Evolutionary conservation across 1,140 invertebrate species (phyloP).

Genomic region (Arctopsyche grandis): DNA sequence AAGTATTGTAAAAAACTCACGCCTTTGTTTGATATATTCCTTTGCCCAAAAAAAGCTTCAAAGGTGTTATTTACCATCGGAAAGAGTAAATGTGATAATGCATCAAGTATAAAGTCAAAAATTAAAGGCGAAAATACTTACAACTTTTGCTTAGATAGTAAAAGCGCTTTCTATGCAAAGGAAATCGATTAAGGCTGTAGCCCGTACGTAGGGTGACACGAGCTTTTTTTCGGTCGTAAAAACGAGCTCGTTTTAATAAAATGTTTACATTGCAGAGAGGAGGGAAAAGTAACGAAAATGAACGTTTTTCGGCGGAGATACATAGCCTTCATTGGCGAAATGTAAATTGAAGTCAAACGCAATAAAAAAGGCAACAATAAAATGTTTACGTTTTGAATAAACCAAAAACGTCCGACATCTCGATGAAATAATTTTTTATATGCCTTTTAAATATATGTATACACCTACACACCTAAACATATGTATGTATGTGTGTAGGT

Average conservation of each 20-base stretch:
- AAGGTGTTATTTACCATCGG: too few species aligned
- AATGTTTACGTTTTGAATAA: conserved; percentile 16
- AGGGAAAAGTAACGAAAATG: conserved; percentile 8
- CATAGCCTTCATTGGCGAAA: conserved; percentile 8
- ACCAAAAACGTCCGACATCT: background rate
- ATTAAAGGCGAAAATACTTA: too few species aligned
- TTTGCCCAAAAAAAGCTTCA: background rate
- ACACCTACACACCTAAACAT: background rate
- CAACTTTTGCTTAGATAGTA: too few species aligned
- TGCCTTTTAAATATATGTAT: background rate
- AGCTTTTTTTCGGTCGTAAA: conserved; percentile 22
- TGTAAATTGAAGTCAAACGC: conserved; percentile 28
- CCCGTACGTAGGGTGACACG: background rate
- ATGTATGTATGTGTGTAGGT: background rate
- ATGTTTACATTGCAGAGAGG: conserved; percentile 16
- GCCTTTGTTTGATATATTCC: conserved; percentile 13
- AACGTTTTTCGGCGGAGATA: background rate
- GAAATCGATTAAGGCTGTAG: conserved; percentile 13
- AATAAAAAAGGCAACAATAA: conserved; percentile 15
- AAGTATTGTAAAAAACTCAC: conserved; percentile 3
- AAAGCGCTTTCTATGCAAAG: background rate
- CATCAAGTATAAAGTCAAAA: too few species aligned
- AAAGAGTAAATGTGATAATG: too few species aligned
- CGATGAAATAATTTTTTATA: conserved; percentile 2
- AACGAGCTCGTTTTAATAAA: conserved; percentile 23